Conservation (phyloP, 2,888 invertebrate species). For the Lasioglossum leucozonium region DNA sequence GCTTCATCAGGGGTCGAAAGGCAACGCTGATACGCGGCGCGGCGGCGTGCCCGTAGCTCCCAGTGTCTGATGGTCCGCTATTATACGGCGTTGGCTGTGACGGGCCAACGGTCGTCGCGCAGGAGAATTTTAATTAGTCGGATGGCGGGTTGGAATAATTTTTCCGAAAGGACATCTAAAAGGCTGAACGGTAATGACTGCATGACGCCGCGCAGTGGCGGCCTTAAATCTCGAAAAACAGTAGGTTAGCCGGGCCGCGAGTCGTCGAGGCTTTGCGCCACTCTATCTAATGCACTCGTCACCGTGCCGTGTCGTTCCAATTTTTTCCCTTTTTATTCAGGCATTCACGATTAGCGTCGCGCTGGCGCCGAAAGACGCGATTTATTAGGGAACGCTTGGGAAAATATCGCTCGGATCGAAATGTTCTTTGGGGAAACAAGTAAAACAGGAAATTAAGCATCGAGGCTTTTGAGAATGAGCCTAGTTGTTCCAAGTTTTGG, state of each 20-base stretch:
- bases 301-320: neutral
- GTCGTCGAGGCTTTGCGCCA: neutral
- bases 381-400: neutral
- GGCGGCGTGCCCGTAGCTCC: neutral
- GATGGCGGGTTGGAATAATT: conserved; percentile 10
- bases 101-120: neutral
- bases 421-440: neutral
- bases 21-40: neutral
- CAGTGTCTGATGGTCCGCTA: neutral
- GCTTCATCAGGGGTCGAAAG: conserved; percentile 17
- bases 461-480: too few relatives aligned
- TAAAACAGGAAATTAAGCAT: too few relatives aligned
- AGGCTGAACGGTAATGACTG: conserved; percentile 1
- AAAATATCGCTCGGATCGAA: neutral
- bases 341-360: neutral
- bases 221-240: conserved; percentile 11
- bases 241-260: neutral
- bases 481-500: too few relatives aligned
- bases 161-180: conserved; percentile 12
- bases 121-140: conserved; percentile 10
- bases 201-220: neutral
- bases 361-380: neutral
- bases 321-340: neutral
- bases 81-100: neutral
- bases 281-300: conserved; percentile 8